Evolutionary conservation across 2,797 vertebrate genomes (phyloP).

Genomic region (Decapterus maruadsi): DNA sequence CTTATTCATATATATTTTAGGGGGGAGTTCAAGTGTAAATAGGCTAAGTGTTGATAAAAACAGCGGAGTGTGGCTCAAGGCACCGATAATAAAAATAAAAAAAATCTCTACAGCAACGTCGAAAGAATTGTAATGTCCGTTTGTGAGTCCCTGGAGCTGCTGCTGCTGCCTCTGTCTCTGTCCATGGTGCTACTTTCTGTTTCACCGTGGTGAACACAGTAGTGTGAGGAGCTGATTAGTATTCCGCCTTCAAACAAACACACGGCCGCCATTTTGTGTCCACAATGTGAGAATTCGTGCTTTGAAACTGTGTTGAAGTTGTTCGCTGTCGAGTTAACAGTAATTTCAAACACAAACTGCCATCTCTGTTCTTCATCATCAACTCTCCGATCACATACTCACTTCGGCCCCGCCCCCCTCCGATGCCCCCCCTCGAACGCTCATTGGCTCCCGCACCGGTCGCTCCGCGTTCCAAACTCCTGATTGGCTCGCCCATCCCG

Average conservation of each 20-base stretch:
- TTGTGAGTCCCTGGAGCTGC: not conserved
- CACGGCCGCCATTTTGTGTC: not conserved
- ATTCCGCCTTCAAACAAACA: not conserved
- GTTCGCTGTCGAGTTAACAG: slow-evolving; percentile 24
- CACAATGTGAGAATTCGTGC: fast-evolving
- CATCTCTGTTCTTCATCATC: slow-evolving; percentile 71
- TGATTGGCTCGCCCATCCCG: slow-evolving; percentile 62
- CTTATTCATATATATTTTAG: too few relatives aligned
- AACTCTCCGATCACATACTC: slow-evolving; percentile 78
- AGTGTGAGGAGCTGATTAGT: not conserved
- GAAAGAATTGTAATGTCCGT: slow-evolving; percentile 25
- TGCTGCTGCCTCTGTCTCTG: slow-evolving; percentile 64
- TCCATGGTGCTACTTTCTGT: slow-evolving; percentile 77
- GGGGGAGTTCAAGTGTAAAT: not conserved
- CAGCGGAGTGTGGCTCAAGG: slow-evolving; percentile 26
- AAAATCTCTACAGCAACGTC: slow-evolving; percentile 18
- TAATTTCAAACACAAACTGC: slow-evolving; percentile 48
- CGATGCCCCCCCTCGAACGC: not conserved
- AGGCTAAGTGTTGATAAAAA: slow-evolving; percentile 35
- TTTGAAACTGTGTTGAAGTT: slow-evolving; percentile 8
- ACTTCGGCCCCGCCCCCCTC: slow-evolving; percentile 38
- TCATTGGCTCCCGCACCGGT: slow-evolving; percentile 56
- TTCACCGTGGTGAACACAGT: too few relatives aligned
- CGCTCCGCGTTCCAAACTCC: slow-evolving; percentile 66
- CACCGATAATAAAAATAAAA: slow-evolving; percentile 30